Conservation (phyloP, 2,797 vertebrate species). For the Acanthurus tractus region DNA sequence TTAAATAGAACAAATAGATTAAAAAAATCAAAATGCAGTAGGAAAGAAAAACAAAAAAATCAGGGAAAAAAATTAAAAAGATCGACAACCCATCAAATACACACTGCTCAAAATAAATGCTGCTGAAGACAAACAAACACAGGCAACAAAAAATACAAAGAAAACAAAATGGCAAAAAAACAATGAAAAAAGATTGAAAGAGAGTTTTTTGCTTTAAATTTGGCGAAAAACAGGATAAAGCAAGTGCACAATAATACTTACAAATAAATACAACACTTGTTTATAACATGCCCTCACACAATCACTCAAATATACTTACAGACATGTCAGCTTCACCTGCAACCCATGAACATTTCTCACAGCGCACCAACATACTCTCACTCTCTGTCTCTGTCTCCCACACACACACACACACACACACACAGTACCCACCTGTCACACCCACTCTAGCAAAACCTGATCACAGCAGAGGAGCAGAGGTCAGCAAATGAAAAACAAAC, state of each 20-base stretch:
- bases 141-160: background rate
- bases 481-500: background rate
- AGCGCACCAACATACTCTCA: constrained; percentile 2
- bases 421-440: constrained; percentile 37
- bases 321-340: background rate
- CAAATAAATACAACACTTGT: background rate
- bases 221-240: too few species aligned
- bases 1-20: constrained; percentile 47
- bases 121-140: background rate
- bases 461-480: constrained; percentile 23
- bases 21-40: constrained; percentile 12
- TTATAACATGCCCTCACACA: constrained; percentile 1
- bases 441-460: constrained; percentile 25
- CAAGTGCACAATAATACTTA: too few species aligned
- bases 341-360: background rate
- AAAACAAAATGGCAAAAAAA: constrained; percentile 12
- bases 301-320: background rate
- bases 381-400: constrained; percentile 6
- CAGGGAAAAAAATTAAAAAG: background rate
- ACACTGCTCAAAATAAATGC: background rate
- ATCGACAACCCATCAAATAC: constrained; percentile 10
- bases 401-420: constrained; percentile 17
- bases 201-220: too few species aligned
- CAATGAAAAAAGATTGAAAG: background rate
- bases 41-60: constrained; percentile 15